Evolutionary conservation across 2,797 vertebrate species (phyloP), one percentile per base, ranked within the genome.

Genomic region (Trematomus bernacchii): DNA sequence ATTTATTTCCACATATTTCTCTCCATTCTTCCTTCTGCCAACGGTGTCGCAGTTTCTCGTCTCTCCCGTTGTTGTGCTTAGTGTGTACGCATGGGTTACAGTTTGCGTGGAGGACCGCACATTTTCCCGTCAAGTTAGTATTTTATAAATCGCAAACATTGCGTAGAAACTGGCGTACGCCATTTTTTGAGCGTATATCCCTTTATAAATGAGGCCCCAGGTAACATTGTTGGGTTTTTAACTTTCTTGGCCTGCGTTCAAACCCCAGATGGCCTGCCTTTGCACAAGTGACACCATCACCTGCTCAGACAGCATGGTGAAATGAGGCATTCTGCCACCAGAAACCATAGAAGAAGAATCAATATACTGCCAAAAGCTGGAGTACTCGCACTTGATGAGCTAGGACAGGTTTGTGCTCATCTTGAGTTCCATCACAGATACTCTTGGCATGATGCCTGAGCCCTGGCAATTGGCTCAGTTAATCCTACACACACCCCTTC

Each of bases 221-320:
- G 37, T 42, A 47, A 33, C 53, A 61, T 48, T 51, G 53, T 19
- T 48, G 37, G 71, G 61, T 51, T 66, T 71, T 33, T 18, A 68
- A 74, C 59, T 73, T 72, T n/a, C 43, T 44, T 83, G 30, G 42
- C 64, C 61, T 37, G 37, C 18, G 55, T 71, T 75, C 62, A 73
- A 64, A 58, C 21, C 15, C 23, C 65, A 18, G 50, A 57, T 70
- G 48, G 47, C 33, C 21, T 48, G 62, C 46, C 33, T 71, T 63
- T 55, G 50, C 48, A 77, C 58, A 66, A 54, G 68, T 53, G 43
- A 69, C 48, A 68, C 68, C 66, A 57, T 83, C 65, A 80, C 57
- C 53, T 54, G 44, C 59, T 79, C 57, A 53, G 63, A 43, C 60
- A 47, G 46, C 37, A 52, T 48, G 23, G 72, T 63, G 66, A 60